phyloP scores from a whole-genome alignment of 2,888 invertebrate genomes.

The Lasioglossum zephyrum region DNA sequence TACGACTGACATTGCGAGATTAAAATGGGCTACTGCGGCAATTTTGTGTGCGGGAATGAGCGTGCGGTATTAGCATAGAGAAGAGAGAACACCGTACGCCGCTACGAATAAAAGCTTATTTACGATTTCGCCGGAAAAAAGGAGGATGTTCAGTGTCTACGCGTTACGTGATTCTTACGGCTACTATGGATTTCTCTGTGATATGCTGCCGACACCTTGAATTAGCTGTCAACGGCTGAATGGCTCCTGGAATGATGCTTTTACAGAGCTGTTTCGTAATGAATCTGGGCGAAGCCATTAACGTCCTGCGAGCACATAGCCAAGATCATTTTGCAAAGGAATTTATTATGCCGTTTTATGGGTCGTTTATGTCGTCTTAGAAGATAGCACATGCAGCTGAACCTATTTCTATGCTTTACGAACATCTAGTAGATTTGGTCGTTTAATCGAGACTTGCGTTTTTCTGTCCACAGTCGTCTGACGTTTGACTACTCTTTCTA shows the following conservation, averaged over 20 bases:
- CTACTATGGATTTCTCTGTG: background rate
- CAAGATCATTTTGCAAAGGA: background rate
- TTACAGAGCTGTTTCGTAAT: background rate
- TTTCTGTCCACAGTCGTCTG: background rate
- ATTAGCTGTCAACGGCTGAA: background rate
- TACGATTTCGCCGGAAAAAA: slow-evolving; percentile 39
- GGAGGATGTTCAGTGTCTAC: slow-evolving; percentile 19
- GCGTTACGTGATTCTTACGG: slow-evolving; percentile 24
- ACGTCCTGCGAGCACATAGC: background rate
- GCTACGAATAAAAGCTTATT: slow-evolving; percentile 58
- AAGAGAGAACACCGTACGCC: slow-evolving; percentile 39
- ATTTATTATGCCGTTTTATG: background rate
- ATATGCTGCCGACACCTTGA: slow-evolving; percentile 8
- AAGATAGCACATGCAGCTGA: background rate
- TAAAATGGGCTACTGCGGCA: slow-evolving; percentile 64
- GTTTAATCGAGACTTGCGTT: background rate
- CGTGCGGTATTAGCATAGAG: slow-evolving; percentile 61
- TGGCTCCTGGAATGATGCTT: slow-evolving; percentile 2
- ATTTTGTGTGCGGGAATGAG: slow-evolving; percentile 62
- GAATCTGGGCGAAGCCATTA: background rate
- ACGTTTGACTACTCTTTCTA: background rate
- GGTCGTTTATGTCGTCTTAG: background rate
- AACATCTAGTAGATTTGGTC: background rate
- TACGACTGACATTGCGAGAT: slow-evolving; percentile 66
- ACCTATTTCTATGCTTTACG: background rate